Evolutionary conservation across 2,888 invertebrate genomes (phyloP).

Genomic region (Lamellibrachia satsuma): DNA sequence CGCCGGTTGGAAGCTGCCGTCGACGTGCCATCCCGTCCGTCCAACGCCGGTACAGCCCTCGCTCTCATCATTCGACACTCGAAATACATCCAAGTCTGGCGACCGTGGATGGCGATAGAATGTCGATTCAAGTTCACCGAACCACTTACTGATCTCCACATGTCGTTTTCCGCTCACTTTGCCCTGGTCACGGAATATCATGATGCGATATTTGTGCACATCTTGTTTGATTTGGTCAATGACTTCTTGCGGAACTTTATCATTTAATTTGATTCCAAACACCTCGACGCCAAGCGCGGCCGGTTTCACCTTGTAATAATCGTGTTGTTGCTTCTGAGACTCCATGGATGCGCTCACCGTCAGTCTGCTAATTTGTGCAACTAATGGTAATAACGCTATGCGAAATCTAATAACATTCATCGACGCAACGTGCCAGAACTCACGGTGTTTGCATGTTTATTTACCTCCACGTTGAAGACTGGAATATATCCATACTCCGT

Average conservation of each 20-base stretch:
- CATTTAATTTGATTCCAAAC: conserved; percentile 49
- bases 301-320: conserved; percentile 28
- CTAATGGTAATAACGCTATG: background rate
- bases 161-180: conserved; percentile 51
- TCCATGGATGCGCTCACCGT: background rate
- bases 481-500: background rate
- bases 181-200: conserved; percentile 58
- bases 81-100: conserved; percentile 58
- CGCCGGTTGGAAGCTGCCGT: conserved; percentile 58
- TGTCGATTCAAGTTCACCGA: conserved; percentile 58
- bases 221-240: conserved; percentile 50
- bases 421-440: background rate
- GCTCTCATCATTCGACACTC: conserved; percentile 55
- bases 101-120: conserved; percentile 59
- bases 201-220: conserved; percentile 51
- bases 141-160: conserved; percentile 56
- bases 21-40: conserved; percentile 61
- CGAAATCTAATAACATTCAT: conserved; percentile 9
- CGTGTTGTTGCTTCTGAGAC: conserved; percentile 23
- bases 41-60: conserved; percentile 60
- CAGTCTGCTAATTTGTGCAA: background rate
- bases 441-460: background rate
- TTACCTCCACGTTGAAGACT: conserved; percentile 13
- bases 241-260: conserved; percentile 44
- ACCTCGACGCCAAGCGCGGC: conserved; percentile 49